Percentiles rank a stretch among this genome's conserved stretches.
Evolutionary conservation across 2,888 invertebrate species (phyloP).

Genomic region (Ctena decussata): DNA sequence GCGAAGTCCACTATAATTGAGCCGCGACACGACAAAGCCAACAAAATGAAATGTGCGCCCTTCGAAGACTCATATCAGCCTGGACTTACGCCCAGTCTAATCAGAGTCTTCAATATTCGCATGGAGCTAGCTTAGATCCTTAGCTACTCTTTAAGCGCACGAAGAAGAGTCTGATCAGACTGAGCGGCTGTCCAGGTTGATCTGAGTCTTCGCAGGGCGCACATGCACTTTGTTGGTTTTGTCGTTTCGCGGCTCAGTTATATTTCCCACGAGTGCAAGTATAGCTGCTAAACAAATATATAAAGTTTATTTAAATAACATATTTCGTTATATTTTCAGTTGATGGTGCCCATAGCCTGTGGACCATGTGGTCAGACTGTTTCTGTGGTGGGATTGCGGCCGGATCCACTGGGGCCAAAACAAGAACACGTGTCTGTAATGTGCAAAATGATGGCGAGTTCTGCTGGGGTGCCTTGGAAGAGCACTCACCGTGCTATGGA

Average conservation of each 20-base stretch:
- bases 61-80: no score
- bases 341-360: slow-evolving; percentile 20
- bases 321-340: slow-evolving; percentile 19
- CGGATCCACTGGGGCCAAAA: slow-evolving; percentile 18
- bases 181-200: slow-evolving; percentile 25
- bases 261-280: no score
- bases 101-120: no score
- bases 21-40: no score
- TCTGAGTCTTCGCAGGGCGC: neutral
- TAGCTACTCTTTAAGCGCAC: no score
- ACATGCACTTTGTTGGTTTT: neutral
- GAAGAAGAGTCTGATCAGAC: neutral
- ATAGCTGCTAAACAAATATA: no score
- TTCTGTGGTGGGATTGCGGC: slow-evolving; percentile 36
- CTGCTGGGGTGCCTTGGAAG: neutral
- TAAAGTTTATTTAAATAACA: no score
- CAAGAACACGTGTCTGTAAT: slow-evolving; percentile 18
- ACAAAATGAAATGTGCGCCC: no score
- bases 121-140: no score
- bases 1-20: no score
- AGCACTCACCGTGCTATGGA: neutral
- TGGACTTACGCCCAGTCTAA: no score
- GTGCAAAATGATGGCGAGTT: slow-evolving; percentile 13
- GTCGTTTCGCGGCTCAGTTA: neutral
- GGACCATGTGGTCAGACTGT: slow-evolving; percentile 52